Evolutionary conservation across 2,888 invertebrate species (phyloP).

Genomic region (Ectropis crepuscularia): DNA sequence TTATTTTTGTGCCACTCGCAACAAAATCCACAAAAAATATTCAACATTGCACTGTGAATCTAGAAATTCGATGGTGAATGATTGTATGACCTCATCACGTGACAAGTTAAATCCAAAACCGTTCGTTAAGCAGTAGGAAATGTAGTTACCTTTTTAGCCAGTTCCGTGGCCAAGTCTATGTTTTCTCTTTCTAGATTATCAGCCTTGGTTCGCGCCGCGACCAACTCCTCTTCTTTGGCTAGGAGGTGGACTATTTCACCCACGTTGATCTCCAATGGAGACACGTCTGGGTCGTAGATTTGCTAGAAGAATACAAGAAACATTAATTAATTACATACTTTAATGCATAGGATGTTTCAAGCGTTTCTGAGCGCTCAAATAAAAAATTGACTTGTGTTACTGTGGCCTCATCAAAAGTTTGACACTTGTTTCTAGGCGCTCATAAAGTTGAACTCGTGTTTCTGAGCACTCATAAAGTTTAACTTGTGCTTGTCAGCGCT

Average conservation of each 20-base stretch:
- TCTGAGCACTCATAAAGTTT: too few species aligned
- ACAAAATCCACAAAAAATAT: background rate
- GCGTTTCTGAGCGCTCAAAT: too few species aligned
- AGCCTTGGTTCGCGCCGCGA: constrained; percentile 93
- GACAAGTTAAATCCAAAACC: constrained; percentile 13
- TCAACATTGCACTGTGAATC: constrained; percentile 4
- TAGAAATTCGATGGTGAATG: background rate
- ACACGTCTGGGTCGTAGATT: constrained; percentile 91
- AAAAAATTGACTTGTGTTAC: too few species aligned
- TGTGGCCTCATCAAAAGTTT: too few species aligned
- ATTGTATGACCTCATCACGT: constrained; percentile 14
- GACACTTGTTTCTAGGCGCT: too few species aligned
- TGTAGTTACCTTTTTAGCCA: constrained; percentile 89
- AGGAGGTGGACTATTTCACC: constrained; percentile 95
- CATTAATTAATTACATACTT: background rate
- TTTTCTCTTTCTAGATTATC: constrained; percentile 95
- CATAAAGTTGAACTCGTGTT: too few species aligned
- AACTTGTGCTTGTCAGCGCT: too few species aligned
- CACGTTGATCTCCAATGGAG: constrained; percentile 95
- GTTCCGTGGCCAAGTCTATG: constrained; percentile 92
- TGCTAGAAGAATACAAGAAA: constrained; percentile 49
- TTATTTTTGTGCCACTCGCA: background rate
- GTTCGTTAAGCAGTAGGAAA: too few species aligned
- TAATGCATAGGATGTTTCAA: too few species aligned
- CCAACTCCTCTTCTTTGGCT: constrained; percentile 96